Percentiles rank a stretch among this genome's conserved stretches.
These are phyloP conservation scores for Hyphantria cunea DNA, from an alignment of 1,140 invertebrate species.

Conservation along the genomic window DNA sequence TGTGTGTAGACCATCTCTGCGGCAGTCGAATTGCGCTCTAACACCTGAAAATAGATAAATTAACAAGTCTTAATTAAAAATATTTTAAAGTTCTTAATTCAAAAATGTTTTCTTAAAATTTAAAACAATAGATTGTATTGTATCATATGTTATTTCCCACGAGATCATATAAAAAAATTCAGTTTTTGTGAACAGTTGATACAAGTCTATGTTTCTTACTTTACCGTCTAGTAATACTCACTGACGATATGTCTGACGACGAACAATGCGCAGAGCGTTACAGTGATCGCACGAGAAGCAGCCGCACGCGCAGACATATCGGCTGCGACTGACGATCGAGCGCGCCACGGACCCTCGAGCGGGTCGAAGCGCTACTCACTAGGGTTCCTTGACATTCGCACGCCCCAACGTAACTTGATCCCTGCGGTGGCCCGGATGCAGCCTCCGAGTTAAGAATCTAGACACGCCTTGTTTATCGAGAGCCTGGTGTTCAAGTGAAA, in stretches of 20 bases:
- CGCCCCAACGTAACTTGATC: slow-evolving; percentile 67
- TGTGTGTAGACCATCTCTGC: slow-evolving; percentile 61
- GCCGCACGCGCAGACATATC: slow-evolving; percentile 70
- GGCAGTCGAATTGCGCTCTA: slow-evolving; percentile 48
- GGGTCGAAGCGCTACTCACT: slow-evolving; percentile 18
- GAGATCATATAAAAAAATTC: no score
- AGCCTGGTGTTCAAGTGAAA: slow-evolving; percentile 49
- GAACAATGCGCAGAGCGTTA: slow-evolving; percentile 55
- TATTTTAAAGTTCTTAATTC: not conserved
- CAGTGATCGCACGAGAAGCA: slow-evolving; percentile 57
- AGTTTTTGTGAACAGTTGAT: no score
- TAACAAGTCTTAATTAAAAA: not conserved
- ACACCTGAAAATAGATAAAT: slow-evolving; percentile 43
- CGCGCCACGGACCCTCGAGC: slow-evolving; percentile 13
- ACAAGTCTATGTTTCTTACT: no score
- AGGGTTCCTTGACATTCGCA: slow-evolving; percentile 79
- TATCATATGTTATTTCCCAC: no score
- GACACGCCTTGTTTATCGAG: slow-evolving; percentile 64
- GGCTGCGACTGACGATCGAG: slow-evolving; percentile 58
- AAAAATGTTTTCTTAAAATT: not conserved
- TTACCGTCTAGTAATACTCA: slow-evolving; percentile 43
- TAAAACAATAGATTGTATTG: no score
- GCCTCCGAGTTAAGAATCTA: slow-evolving; percentile 72
- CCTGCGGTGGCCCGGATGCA: slow-evolving; percentile 75
- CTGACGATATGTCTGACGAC: slow-evolving; percentile 40